phyloP scores from a whole-genome alignment of 1,140 invertebrate genomes.

The Oryctes rhinoceros region DNA sequence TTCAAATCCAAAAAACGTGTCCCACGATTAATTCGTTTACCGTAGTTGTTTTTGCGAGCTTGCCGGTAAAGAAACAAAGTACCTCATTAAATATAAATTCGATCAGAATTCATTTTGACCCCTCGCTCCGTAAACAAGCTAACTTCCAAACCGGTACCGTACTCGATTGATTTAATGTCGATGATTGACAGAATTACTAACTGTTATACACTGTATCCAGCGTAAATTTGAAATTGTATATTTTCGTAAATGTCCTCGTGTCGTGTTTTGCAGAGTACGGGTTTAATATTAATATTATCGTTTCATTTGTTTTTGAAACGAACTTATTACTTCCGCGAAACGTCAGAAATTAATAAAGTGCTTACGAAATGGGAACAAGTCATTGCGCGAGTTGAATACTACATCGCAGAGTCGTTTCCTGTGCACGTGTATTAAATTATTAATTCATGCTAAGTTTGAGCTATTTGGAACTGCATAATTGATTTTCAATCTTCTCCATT shows the following conservation, averaged over 20 bases:
- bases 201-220: neutral
- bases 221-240: neutral
- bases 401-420: too few species aligned
- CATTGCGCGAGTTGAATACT: too few species aligned
- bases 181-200: constrained; percentile 18
- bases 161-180: constrained; percentile 1
- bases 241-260: neutral
- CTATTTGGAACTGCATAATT: too few species aligned
- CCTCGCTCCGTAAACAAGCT: neutral
- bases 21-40: neutral
- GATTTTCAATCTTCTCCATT: too few species aligned
- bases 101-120: neutral
- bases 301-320: too few species aligned
- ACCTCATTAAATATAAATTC: constrained; percentile 5
- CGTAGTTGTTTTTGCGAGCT: neutral
- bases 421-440: too few species aligned
- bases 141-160: neutral
- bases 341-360: too few species aligned
- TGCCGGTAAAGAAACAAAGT: neutral
- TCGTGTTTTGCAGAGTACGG: neutral
- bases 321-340: too few species aligned
- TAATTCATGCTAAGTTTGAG: too few species aligned
- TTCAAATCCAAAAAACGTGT: neutral
- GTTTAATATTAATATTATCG: neutral
- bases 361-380: too few species aligned